phyloP scores from a whole-genome alignment of 30 jellyfish, hydroid and myxozoan genomes.

The Catostylus mosaicus region DNA sequence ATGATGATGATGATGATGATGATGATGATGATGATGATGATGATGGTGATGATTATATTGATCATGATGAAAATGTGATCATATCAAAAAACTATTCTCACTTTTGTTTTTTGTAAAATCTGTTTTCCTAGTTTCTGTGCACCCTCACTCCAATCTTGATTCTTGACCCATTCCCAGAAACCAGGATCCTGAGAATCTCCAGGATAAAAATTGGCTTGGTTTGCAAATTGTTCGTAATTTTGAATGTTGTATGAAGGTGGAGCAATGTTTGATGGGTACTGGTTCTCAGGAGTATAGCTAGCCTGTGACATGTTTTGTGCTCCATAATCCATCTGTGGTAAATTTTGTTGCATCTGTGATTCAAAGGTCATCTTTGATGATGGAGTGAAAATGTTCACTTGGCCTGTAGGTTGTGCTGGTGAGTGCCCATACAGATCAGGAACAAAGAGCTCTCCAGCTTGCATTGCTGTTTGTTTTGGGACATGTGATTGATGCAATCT shows the following conservation, averaged over 20 bases:
- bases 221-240: slow-evolving; percentile 7
- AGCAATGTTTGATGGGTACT: not conserved
- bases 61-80: not conserved
- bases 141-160: slow-evolving; percentile 70
- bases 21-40: not conserved
- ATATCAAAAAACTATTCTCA: slow-evolving; percentile 11
- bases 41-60: not conserved
- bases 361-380: slow-evolving; percentile 22
- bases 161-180: slow-evolving; percentile 75
- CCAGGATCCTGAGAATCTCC: slow-evolving; percentile 61
- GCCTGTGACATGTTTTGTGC: not conserved
- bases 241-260: not conserved
- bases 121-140: slow-evolving; percentile 79
- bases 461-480: slow-evolving; percentile 29
- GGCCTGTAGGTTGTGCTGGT: slow-evolving; percentile 24
- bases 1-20: slow-evolving; percentile 4
- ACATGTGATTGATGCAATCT: slow-evolving; percentile 30
- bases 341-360: not conserved
- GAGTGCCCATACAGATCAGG: slow-evolving; percentile 63
- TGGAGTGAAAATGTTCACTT: slow-evolving; percentile 51
- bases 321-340: slow-evolving; percentile 2
- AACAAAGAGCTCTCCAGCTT: slow-evolving; percentile 51
- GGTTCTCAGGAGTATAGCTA: not conserved
- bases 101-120: slow-evolving; percentile 74
- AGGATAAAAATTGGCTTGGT: slow-evolving; percentile 18